A percentile compares a stretch with the other conserved stretches of the same genome.
Conservation (phyloP, 2,797 vertebrate genomes). For the Pristis pectinata region DNA sequence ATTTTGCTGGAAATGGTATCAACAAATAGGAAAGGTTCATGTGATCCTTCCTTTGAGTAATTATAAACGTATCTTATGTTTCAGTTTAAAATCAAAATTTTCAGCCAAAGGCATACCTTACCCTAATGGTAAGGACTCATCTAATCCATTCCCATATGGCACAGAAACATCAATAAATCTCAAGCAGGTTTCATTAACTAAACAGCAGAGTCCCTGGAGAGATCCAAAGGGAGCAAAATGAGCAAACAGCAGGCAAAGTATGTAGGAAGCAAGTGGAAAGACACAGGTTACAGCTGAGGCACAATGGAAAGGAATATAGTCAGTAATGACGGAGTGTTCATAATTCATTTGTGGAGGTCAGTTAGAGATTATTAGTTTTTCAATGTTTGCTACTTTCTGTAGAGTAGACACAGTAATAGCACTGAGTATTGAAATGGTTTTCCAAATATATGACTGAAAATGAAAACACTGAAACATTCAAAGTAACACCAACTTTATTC, state of each 20-base stretch:
- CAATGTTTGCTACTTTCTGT: too few relatives aligned
- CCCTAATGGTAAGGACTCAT: not conserved
- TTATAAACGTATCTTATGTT: not conserved
- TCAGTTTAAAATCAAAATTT: not conserved
- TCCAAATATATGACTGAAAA: not conserved
- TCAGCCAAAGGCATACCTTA: not conserved
- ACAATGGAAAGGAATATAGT: not conserved
- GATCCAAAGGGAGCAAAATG: not conserved
- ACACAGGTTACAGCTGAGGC: not conserved
- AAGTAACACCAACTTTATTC: not conserved
- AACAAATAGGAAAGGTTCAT: not conserved
- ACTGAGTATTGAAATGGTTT: not conserved
- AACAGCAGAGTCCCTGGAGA: not conserved
- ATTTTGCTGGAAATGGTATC: not conserved
- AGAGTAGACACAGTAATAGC: not conserved
- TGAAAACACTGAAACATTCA: not conserved
- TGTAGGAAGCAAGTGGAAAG: not conserved
- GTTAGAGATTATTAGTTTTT: not conserved
- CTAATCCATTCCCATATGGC: not conserved
- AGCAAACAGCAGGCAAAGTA: not conserved
- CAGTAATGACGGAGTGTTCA: not conserved
- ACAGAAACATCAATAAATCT: not conserved
- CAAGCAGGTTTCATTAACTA: not conserved
- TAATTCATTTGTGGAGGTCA: not conserved
- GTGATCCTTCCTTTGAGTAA: not conserved